Conservation (phyloP, 1,140 invertebrate species). For the Sarcophaga peregrina region DNA sequence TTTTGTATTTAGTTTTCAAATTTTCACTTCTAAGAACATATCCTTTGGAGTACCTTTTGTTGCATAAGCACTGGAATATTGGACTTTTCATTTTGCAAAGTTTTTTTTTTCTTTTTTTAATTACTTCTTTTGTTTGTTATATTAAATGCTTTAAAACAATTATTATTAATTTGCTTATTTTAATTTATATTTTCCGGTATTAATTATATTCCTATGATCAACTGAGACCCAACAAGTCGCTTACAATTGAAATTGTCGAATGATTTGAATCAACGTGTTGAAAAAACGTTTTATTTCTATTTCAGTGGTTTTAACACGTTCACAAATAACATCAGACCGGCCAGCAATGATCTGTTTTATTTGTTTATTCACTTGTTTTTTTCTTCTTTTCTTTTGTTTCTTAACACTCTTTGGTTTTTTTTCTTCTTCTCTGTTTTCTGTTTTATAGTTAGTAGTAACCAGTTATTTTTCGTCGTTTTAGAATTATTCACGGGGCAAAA, state of each 20-base stretch:
- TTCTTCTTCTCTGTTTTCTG: too few species aligned
- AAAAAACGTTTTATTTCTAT: neutral
- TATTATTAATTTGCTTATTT: neutral
- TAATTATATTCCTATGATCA: neutral
- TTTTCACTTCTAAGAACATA: neutral
- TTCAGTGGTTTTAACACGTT: neutral
- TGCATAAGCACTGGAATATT: neutral
- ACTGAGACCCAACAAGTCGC: neutral
- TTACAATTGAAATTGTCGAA: neutral
- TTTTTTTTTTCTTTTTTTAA: neutral
- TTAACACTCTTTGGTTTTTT: too few species aligned
- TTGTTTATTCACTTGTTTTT: too few species aligned
- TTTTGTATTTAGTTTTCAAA: neutral
- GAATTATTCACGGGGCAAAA: too few species aligned
- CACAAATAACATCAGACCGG: too few species aligned
- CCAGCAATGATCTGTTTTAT: too few species aligned
- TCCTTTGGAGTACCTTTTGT: neutral
- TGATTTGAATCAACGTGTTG: neutral
- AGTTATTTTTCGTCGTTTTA: too few species aligned
- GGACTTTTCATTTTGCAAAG: slow-evolving; percentile 5
- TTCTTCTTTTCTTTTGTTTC: too few species aligned
- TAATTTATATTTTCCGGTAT: slow-evolving; percentile 1
- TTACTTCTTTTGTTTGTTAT: neutral
- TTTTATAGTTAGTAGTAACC: too few species aligned
- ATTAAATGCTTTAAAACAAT: neutral